phyloP scores from a whole-genome alignment of 2,888 invertebrate genomes.

The Erebia ligea region DNA sequence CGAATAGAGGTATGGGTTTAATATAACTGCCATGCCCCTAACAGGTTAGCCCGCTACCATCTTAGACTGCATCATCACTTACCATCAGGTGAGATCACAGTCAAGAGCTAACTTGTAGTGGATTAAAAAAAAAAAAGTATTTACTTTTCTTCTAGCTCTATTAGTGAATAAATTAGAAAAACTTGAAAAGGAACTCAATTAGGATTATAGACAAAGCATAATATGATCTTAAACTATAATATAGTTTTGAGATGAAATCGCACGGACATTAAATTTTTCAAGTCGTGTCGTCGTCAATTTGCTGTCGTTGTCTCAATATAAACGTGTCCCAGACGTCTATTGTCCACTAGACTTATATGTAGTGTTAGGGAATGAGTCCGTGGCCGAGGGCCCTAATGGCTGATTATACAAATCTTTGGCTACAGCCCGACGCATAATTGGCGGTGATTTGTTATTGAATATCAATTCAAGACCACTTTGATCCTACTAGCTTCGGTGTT shows the following conservation, averaged over 20 bases:
- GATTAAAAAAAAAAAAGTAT: no score
- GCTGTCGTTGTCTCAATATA: conserved; percentile 12
- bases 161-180: no score
- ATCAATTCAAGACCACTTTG: conserved; percentile 43
- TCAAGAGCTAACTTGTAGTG: no score
- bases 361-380: conserved; percentile 62
- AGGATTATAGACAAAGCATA: no score
- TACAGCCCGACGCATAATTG: conserved; percentile 46
- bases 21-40: no score
- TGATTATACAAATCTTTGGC: conserved; percentile 63
- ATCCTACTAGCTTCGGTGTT: conserved; percentile 26
- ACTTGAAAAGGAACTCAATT: no score
- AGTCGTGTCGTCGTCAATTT: neutral
- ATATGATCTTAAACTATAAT: neutral
- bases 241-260: neutral
- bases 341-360: conserved; percentile 61
- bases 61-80: no score
- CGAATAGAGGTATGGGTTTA: no score
- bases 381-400: conserved; percentile 60
- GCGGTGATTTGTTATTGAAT: conserved; percentile 60
- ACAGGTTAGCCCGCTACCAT: no score
- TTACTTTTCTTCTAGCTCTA: no score
- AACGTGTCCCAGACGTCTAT: conserved; percentile 41
- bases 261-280: neutral
- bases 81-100: no score